Conservation (phyloP, 2,797 vertebrate genomes). For the Dermochelys coriacea region DNA sequence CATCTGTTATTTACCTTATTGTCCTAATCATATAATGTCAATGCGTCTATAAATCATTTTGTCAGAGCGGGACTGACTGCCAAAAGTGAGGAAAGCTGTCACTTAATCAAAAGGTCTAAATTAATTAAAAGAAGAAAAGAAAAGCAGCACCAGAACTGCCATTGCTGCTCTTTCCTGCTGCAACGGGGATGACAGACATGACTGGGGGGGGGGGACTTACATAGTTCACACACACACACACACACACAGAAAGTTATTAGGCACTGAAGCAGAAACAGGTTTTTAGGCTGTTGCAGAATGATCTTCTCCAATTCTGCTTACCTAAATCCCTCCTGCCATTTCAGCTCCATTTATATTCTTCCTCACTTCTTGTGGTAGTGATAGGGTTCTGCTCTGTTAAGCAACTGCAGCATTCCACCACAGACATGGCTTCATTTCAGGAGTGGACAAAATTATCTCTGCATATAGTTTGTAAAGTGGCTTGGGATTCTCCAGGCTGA, state of each 20-base stretch:
- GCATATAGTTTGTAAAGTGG: background rate
- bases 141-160: conserved; percentile 19
- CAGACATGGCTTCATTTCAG: background rate
- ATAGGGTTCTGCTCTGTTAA: background rate
- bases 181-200: background rate
- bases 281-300: fast-evolving
- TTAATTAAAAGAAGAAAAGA: conserved; percentile 67
- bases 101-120: conserved; percentile 76
- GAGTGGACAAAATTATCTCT: background rate
- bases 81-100: conserved; percentile 76
- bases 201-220: background rate
- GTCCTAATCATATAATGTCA: conserved; percentile 71
- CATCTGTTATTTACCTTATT: conserved; percentile 72
- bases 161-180: conserved; percentile 13
- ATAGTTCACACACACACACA: background rate
- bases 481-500: fast-evolving
- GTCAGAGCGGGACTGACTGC: conserved; percentile 64
- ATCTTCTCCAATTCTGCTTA: background rate
- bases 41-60: conserved; percentile 77
- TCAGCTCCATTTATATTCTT: background rate
- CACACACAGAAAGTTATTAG: background rate
- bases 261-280: background rate
- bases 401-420: background rate
- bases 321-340: background rate
- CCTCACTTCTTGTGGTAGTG: background rate